Conservation (phyloP, 2,797 vertebrate genomes). For the Chelonia mydas region DNA sequence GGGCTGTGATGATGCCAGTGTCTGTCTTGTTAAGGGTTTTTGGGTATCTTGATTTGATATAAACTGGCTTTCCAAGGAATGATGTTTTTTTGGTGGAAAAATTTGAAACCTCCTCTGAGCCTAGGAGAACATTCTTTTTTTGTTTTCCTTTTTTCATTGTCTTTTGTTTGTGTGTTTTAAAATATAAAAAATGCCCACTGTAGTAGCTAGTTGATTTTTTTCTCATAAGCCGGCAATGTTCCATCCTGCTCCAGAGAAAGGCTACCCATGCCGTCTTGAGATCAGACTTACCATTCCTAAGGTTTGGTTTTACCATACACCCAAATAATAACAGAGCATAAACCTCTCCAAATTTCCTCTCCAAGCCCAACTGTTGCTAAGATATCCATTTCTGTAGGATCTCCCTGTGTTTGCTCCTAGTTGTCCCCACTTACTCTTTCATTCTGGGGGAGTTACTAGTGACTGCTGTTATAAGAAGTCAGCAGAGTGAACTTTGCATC, state of each 20-base stretch:
- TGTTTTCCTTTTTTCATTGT: neutral
- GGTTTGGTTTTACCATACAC: neutral
- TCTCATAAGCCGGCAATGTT: rapidly evolving
- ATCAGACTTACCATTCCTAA: rapidly evolving
- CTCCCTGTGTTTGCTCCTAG: rapidly evolving
- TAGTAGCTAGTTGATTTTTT: too few relatives aligned
- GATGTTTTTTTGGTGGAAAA: neutral
- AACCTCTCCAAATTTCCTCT: rapidly evolving
- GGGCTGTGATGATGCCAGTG: neutral
- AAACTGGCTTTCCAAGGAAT: neutral
- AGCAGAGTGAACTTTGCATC: neutral
- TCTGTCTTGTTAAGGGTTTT: neutral
- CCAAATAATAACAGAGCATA: neutral
- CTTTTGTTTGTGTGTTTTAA: rapidly evolving
- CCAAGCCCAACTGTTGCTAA: neutral
- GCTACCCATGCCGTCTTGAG: rapidly evolving
- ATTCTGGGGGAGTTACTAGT: neutral
- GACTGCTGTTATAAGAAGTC: neutral
- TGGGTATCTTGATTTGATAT: neutral
- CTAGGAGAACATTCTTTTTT: neutral
- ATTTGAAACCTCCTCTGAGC: rapidly evolving
- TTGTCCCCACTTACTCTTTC: rapidly evolving
- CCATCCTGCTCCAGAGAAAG: neutral
- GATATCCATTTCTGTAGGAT: rapidly evolving
- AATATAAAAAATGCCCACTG: neutral